Evolutionary conservation across 2,797 vertebrate species (phyloP), one percentile per base, ranked within the genome.

Genomic region (Channa striata): DNA sequence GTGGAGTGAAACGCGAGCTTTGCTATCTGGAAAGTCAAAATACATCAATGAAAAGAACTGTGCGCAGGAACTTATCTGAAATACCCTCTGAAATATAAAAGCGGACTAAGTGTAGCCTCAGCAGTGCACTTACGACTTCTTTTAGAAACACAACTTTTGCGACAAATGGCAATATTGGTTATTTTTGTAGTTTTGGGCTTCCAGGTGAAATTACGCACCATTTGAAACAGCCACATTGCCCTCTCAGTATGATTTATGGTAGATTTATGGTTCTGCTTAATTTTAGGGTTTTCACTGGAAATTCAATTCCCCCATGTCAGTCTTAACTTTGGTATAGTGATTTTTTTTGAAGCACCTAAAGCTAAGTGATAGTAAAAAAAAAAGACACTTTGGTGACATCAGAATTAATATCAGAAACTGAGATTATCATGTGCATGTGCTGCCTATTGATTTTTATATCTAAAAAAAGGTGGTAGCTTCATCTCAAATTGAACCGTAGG

Each of bases 31-130:
- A 14, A 42, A 51, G 21, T 11, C 8, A 59, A 65, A 68, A 52
- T 67, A 20, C 37, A 58, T 80, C 11, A 51, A 72, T 65, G 70
- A 17, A 46, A 68, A 72, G 34, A 62, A 59, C 42, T 56, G 51
- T 9, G 14, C 39, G 52, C 51, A 49, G 60, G 48, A 71, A 54
- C 12, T 13, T 30, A 52, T 60, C 54, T 52, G 46, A 34, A 42
- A 43, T 30, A 52, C 12, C 19, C 48, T 49, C 58, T 11, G 21
- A 50, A 62, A 70, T n/a, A 40, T 21, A 19, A 44, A 51, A 9
- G 20, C 20, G 9, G 11, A 33, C 14, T 11, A 17, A 36, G 19
- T 42, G 51, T 52, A 39, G 2, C 30, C 30, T 50, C 17, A 13
- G 43, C 5, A 11, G 8, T 17, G 17, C 37, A 17, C 8, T n/a